Evolutionary conservation across 2,113 vertebrate genomes (phyloP), one percentile per base, ranked within the genome.

Genomic region (Numenius arquata): DNA sequence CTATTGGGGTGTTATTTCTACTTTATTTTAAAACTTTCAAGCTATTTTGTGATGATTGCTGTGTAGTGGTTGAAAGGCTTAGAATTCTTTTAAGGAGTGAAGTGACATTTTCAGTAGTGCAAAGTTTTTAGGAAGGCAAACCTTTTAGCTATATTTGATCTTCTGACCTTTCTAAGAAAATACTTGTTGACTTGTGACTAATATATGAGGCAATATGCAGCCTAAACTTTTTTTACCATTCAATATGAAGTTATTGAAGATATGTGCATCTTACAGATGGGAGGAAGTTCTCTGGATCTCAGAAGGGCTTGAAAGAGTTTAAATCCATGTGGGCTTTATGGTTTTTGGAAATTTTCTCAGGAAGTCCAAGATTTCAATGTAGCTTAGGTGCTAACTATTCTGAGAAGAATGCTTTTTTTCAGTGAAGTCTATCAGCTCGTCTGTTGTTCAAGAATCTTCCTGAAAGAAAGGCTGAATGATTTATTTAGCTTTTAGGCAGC

Each of bases 181-280:
- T n/a, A 5, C 4, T 3, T 45, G 21, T 53, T 75, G 15, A 7
- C 32, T 43, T n/a, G 21, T 36, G 3, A 55, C 9, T 59, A 30
- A 52, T 29, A 52, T 22, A 18, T 15, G 6, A 68, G 25, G 27
- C 40, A 16, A 10, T 59, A 22, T 9, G 7, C 9, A 40, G 23
- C 30, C 10, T 58, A 29, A 75, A 11, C 4, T n/a, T 40, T 7
- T 59, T 62, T 50, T 47, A 8, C 6, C 4, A 1, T 16, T 48
- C 17, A 50, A 6, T 41, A 17, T 38, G 9, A 5, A 52, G 3
- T 11, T 75, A 11, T 5, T 62, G 30, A 75, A 71, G 20, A 29
- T 12, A 6, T 0, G 15, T 19, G 7, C 0, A 0, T 30, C 7
- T 71, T 66, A 6, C 5, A 48, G 32, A 15, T 58, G 12, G 20